Conservation (phyloP, 2,113 vertebrate species). For the Syngnathoides biaculeatus region DNA sequence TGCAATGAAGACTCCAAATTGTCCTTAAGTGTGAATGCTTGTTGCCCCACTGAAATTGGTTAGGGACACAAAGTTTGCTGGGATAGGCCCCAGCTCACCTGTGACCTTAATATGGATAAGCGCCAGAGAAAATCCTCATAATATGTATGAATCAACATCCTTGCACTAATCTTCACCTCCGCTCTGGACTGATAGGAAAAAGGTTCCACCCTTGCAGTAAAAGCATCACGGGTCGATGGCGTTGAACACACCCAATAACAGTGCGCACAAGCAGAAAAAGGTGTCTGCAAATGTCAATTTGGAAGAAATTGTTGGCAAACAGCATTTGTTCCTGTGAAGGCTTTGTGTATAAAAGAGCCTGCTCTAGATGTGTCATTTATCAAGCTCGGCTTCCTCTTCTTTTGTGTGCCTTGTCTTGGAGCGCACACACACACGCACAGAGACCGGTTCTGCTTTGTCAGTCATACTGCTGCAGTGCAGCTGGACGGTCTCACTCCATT, state of each 20-base stretch:
- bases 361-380: neutral
- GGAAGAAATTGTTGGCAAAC: neutral
- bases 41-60: too few relatives aligned
- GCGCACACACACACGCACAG: conserved; percentile 14
- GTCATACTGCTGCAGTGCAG: conserved; percentile 72
- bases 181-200: neutral
- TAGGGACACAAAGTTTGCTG: too few relatives aligned
- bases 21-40: too few relatives aligned
- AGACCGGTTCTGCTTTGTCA: conserved; percentile 63
- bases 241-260: neutral
- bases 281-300: neutral
- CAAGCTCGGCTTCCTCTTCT: neutral
- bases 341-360: neutral
- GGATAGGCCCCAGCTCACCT: too few relatives aligned
- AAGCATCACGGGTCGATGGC: neutral
- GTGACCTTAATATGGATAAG: too few relatives aligned
- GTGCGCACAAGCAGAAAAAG: neutral
- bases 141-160: neutral
- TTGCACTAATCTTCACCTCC: neutral
- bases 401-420: conserved; percentile 18
- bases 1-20: too few relatives aligned
- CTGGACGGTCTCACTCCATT: conserved; percentile 33
- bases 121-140: too few relatives aligned
- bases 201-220: neutral
- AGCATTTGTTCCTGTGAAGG: neutral